Base-by-base conservation (phyloP, 2,888 invertebrate genomes). In the Gari tellinella region DNA sequence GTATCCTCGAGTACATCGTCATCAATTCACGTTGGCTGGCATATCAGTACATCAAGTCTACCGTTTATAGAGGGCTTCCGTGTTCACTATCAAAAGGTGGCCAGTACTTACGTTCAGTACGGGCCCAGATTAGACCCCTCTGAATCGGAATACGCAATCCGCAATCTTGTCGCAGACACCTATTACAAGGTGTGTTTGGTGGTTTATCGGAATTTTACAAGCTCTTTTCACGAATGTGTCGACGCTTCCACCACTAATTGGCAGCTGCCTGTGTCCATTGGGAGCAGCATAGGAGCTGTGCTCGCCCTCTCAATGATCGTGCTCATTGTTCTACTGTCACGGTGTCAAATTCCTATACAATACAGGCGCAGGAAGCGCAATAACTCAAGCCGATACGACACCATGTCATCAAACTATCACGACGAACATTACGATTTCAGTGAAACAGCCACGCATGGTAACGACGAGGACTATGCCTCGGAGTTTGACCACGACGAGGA, bases 231-330 rank as follows among this genome's bases (percentile, higher is more conserved):
- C 1, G 80, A 87, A 57, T 89, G 89, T 66, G 72, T 85, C 7
- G 89, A 87, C 37, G 89, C 88, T 14, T 81, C 86, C 23, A 89
- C 89, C 21, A 84, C 86, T 10, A 86, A 85, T 72, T 89, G 88
- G 88, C 86, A 88, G 53, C 82, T 89, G 25, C 89, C 89, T 2
- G 89, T 89, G 12, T 89, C 89, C 10, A 84, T 89, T 14, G 89
- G 88, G 8, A 88, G 88, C 72, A 88, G 88, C 68, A 86, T 89
- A 19, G 89, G 89, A 2, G 89, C 89, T 7, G 76, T 89, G 1
- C 70, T 89, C 21, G 88, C 89, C 1, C 77, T 89, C 7, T 87
- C 86, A 17, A 86, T 89, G 67, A 89, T 89, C 17, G 88, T 89
- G 19, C 69, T 88, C 25, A 86, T 89, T 31, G 88, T 89, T 12